These are phyloP conservation scores for Herpailurus yagouaroundi DNA, from an alignment of 2,113 vertebrate species.

Conservation along the genomic window DNA sequence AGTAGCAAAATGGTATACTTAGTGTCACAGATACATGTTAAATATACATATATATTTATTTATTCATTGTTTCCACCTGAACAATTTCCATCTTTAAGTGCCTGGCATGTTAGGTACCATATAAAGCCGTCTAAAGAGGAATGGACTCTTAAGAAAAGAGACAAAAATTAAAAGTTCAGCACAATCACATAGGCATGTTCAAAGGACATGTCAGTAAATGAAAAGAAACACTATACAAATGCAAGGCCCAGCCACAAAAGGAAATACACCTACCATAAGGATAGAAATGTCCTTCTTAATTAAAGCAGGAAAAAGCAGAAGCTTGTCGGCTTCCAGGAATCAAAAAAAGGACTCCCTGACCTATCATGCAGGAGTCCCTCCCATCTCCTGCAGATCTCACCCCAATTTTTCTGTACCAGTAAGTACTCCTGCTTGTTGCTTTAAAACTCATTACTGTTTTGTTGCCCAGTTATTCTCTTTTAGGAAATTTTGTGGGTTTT, in stretches of 20 bases:
- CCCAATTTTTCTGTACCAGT: not conserved
- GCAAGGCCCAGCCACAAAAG: not conserved
- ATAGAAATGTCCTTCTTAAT: not conserved
- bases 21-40: not conserved
- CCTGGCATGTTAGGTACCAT: not conserved
- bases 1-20: not conserved
- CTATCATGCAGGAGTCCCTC: not conserved
- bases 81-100: not conserved
- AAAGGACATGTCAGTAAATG: not conserved
- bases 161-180: not conserved
- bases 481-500: not conserved
- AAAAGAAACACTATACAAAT: slow-evolving; percentile 13
- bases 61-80: slow-evolving; percentile 29
- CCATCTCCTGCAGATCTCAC: not conserved
- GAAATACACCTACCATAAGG: not conserved
- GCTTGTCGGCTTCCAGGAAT: not conserved
- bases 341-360: not conserved
- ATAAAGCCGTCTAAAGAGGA: slow-evolving; percentile 17
- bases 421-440: not conserved
- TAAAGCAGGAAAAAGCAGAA: slow-evolving; percentile 12
- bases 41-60: not conserved
- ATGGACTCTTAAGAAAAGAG: not conserved
- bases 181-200: not conserved
- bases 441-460: slow-evolving; percentile 1
- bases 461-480: not conserved